Evolutionary conservation across 2,113 vertebrate genomes (phyloP).

Genomic region (Mellivora capensis): DNA sequence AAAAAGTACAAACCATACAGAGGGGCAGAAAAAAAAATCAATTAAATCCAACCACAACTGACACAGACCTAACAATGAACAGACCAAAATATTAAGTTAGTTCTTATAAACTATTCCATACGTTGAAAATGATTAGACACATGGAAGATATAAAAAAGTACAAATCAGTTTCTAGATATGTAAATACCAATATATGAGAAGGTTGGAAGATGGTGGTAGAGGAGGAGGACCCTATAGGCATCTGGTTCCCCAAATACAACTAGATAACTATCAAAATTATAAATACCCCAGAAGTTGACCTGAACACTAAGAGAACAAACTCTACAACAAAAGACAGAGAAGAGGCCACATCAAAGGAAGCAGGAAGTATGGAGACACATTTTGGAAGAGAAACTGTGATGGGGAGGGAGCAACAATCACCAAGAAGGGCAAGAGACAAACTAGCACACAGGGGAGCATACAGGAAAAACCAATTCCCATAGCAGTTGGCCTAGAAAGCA

Average conservation of each 20-base stretch:
- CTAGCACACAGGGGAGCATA: neutral
- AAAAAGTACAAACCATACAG: neutral
- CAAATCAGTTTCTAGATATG: neutral
- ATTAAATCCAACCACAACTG: neutral
- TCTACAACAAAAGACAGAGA: neutral
- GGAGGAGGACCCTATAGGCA: neutral
- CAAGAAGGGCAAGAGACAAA: neutral
- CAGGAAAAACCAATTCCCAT: neutral
- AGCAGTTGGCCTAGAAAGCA: neutral
- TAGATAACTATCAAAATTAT: neutral
- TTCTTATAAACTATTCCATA: neutral
- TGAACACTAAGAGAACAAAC: neutral
- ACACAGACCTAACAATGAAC: neutral
- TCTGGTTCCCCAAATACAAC: neutral
- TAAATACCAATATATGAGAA: neutral
- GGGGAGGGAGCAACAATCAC: neutral
- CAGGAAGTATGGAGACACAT: neutral
- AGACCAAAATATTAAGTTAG: neutral
- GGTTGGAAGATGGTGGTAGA: neutral
- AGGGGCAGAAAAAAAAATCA: neutral
- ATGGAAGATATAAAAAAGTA: neutral
- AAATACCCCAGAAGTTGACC: neutral
- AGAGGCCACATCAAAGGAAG: neutral
- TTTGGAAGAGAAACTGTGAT: neutral
- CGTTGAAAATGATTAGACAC: neutral